Conservation (phyloP, 2,797 vertebrate species). For the Sarcoramphus papa region DNA sequence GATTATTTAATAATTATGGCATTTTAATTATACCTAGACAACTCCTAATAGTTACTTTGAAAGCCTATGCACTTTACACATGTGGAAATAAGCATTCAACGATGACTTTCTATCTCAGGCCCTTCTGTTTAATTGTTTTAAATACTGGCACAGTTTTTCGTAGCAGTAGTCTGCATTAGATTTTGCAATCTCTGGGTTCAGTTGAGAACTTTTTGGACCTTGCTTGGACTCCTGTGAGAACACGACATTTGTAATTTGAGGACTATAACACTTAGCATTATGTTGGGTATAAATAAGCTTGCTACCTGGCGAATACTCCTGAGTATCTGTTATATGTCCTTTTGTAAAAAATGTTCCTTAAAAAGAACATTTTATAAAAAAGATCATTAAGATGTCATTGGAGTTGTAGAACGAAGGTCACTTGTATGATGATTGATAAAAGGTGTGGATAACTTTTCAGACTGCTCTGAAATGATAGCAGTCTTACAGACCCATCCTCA, state of each 20-base stretch:
- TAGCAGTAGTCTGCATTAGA: not conserved
- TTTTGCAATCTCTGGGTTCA: not conserved
- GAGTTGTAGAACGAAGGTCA: not conserved
- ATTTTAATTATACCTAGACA: not conserved
- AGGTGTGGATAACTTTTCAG: not conserved
- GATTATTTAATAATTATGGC: constrained; percentile 13
- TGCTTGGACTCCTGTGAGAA: not conserved
- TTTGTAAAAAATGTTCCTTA: constrained; percentile 12
- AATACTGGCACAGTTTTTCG: not conserved
- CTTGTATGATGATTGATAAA: not conserved
- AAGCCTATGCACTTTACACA: not conserved
- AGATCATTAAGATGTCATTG: not conserved
- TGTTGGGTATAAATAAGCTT: not conserved
- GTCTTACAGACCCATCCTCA: not conserved
- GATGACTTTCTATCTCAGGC: not conserved
- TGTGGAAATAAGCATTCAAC: not conserved
- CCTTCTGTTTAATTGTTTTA: not conserved
- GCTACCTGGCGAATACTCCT: not conserved
- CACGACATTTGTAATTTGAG: not conserved
- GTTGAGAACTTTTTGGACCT: not conserved
- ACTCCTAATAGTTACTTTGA: not conserved
- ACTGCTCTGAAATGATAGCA: not conserved
- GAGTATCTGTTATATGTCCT: not conserved
- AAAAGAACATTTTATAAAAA: constrained; percentile 1
- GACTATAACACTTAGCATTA: not conserved